A percentile compares a stretch with the other conserved stretches of the same genome.
These are phyloP conservation scores for Horisme vitalbata DNA, from an alignment of 2,888 invertebrate species.

Conservation along the genomic window DNA sequence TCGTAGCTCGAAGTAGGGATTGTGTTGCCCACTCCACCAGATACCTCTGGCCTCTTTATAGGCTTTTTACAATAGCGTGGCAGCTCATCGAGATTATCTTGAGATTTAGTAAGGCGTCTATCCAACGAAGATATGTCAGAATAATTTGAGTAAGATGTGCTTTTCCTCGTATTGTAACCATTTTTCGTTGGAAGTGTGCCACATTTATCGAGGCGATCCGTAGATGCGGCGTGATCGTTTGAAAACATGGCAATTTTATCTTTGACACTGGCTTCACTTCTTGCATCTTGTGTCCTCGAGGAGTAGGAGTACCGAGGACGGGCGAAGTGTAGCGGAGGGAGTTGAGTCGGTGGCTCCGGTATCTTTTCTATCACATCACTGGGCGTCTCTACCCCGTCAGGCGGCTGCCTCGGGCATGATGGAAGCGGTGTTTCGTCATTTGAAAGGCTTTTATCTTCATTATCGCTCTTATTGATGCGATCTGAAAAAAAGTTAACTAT, in stretches of 20 bases:
- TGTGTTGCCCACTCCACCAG: slow-evolving; percentile 76
- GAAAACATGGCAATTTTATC: slow-evolving; percentile 96
- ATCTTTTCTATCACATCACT: slow-evolving; percentile 85
- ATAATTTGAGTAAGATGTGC: slow-evolving; percentile 57
- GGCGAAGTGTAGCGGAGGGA: slow-evolving; percentile 55
- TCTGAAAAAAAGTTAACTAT: slow-evolving; percentile 69
- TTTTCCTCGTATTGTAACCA: slow-evolving; percentile 57
- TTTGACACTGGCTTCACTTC: slow-evolving; percentile 90
- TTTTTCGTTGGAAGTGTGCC: slow-evolving; percentile 64
- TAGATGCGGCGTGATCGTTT: slow-evolving; percentile 67
- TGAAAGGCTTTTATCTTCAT: slow-evolving; percentile 75
- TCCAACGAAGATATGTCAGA: slow-evolving; percentile 66
- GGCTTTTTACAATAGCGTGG: slow-evolving; percentile 64
- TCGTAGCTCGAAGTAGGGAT: slow-evolving; percentile 48
- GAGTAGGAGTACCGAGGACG: slow-evolving; percentile 69
- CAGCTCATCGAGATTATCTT: slow-evolving; percentile 80
- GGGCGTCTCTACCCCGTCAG: slow-evolving; percentile 92
- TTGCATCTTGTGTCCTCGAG: slow-evolving; percentile 88
- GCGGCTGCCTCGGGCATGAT: slow-evolving; percentile 88
- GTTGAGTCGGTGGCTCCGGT: slow-evolving; percentile 63
- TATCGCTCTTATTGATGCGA: slow-evolving; percentile 72
- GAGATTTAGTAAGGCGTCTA: slow-evolving; percentile 73
- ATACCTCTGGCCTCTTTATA: slow-evolving; percentile 70
- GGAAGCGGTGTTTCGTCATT: slow-evolving; percentile 76
- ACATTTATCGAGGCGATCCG: slow-evolving; percentile 70